Evolutionary conservation across 2,113 vertebrate genomes (phyloP), one percentile per base, ranked within the genome.

Genomic region (Oxygymnocypris stewartii): DNA sequence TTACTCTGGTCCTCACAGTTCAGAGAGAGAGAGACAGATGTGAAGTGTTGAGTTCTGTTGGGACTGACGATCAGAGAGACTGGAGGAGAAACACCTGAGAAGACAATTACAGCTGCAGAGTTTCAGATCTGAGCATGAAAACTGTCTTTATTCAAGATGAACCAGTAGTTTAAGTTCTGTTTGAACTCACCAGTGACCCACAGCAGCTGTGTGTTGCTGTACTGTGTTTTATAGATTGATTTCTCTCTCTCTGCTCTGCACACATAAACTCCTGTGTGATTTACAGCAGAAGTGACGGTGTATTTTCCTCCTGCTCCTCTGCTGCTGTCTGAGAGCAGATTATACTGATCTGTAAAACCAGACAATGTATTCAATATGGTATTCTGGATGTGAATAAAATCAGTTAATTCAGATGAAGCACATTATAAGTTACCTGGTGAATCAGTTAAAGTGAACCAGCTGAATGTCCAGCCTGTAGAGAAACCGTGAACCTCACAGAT

Each of bases 201-300:
- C 37, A 88, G 63, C 49, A 20, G 61, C 47, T 86, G 49, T 67
- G 20, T 35, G 35, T 83, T 44, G 40, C 87, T 88, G 63, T 57
- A 40, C 1, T 28, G 0, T 88, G 63, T 84, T 84, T 7, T 31
- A 71, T 54, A 77, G 31, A 6, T 23, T 51, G 77, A 16, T 76
- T 61, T 18, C 73, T 88, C 37, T 80, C 31, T 80, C 63, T 31
- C 28, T 86, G 28, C 84, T 71, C 35, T 28, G 35, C 84, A 86
- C 63, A 23, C 35, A 82, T 88, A 88, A 69, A 76, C 79, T 82
- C 77, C 84, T 73, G 84, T 86, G 84, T 88, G 84, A 14, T 82
- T 9, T 14, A 88, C 75, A 79, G 75, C 87, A 83, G 80, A 67
- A 77, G 80, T 83, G 47, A 63, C 35, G 4, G 37, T 83, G 71